A percentile compares a stretch with the other conserved stretches of the same genome.
phyloP scores from a whole-genome alignment of 2,113 vertebrate genomes.

The Leptodactylus fuscus region DNA sequence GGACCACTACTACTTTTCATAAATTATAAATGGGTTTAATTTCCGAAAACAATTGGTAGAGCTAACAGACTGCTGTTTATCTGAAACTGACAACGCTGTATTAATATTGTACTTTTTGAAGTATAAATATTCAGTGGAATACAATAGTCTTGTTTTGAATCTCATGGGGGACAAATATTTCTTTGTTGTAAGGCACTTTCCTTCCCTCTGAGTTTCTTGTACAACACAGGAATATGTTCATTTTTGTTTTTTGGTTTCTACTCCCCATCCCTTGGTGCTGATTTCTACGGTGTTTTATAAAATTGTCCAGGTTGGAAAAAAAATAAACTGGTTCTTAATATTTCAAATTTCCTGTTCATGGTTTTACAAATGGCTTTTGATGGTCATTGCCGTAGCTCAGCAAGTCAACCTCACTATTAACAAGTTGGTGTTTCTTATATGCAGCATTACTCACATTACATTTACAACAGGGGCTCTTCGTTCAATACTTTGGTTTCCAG shows the following conservation, averaged over 20 bases:
- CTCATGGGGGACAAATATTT: slow-evolving; percentile 72
- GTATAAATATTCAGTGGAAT: slow-evolving; percentile 87
- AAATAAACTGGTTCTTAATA: slow-evolving; percentile 57
- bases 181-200: slow-evolving; percentile 66
- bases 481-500: no score
- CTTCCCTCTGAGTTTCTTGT: slow-evolving; percentile 57
- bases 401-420: not conserved
- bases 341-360: not conserved
- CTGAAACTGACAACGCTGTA: slow-evolving; percentile 89
- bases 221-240: slow-evolving; percentile 28
- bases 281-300: slow-evolving; percentile 59
- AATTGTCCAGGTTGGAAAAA: slow-evolving; percentile 36
- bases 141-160: slow-evolving; percentile 77
- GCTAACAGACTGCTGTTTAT: slow-evolving; percentile 85
- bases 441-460: not conserved
- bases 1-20: slow-evolving; percentile 85
- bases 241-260: slow-evolving; percentile 20
- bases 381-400: not conserved
- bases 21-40: no score
- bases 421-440: not conserved
- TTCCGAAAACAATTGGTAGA: slow-evolving; percentile 75
- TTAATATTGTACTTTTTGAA: slow-evolving; percentile 92
- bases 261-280: slow-evolving; percentile 41
- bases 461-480: not conserved
- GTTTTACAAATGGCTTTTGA: not conserved